Evolutionary conservation across 2,888 invertebrate genomes (phyloP).

Genomic region (Lepidochitona cinerea): DNA sequence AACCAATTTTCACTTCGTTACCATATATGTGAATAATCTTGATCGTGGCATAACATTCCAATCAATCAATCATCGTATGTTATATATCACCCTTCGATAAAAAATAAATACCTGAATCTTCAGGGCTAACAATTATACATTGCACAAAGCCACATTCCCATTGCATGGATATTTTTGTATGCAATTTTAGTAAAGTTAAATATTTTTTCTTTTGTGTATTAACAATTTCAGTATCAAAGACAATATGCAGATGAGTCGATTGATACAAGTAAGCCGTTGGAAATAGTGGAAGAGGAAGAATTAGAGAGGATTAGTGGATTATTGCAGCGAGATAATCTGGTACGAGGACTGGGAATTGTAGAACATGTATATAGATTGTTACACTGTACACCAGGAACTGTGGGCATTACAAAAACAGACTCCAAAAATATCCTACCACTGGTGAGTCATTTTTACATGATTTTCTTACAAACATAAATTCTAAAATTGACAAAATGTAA

Average conservation of each 20-base stretch:
- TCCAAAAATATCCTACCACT: slow-evolving; percentile 46
- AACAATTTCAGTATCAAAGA: neutral
- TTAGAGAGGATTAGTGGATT: slow-evolving; percentile 68
- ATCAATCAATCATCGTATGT: too few species aligned
- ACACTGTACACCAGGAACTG: slow-evolving; percentile 68
- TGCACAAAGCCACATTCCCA: too few species aligned
- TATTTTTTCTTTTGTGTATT: neutral
- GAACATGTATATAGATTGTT: slow-evolving; percentile 69
- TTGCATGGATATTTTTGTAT: neutral
- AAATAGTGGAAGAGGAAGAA: slow-evolving; percentile 69
- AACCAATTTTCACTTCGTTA: too few species aligned
- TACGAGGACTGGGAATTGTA: slow-evolving; percentile 69
- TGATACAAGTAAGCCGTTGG: slow-evolving; percentile 66
- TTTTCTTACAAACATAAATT: too few species aligned
- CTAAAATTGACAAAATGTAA: too few species aligned
- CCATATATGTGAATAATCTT: too few species aligned
- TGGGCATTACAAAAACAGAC: slow-evolving; percentile 56
- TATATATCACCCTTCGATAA: too few species aligned
- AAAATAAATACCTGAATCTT: too few species aligned
- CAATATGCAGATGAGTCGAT: slow-evolving; percentile 42
- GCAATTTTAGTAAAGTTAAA: neutral
- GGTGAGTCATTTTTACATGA: too few species aligned
- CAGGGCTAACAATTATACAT: too few species aligned
- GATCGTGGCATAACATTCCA: too few species aligned
- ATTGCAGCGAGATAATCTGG: slow-evolving; percentile 69